A percentile compares a stretch with the other conserved stretches of the same genome.
phyloP scores from a whole-genome alignment of 2,797 vertebrate genomes.

The Sitta carolinensis region DNA sequence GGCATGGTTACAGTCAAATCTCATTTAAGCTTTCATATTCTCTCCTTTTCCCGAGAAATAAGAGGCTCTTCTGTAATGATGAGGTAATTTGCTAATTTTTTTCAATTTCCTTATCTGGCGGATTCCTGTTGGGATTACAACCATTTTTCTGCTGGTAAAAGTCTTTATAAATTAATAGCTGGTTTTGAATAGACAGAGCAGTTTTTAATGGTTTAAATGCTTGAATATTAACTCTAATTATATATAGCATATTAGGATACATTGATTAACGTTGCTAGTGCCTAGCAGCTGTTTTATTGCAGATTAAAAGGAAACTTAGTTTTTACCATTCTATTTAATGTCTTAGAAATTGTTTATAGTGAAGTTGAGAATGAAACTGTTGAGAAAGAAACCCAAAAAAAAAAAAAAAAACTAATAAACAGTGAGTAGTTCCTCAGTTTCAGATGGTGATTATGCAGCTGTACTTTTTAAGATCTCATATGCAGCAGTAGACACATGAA shows the following conservation, averaged over 20 bases:
- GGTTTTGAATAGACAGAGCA: constrained; percentile 4
- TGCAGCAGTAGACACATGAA: not conserved
- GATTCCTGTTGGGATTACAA: constrained; percentile 7
- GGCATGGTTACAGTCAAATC: not conserved
- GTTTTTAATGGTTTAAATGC: constrained; percentile 14
- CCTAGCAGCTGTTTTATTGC: constrained; percentile 22
- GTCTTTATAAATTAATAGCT: constrained; percentile 14
- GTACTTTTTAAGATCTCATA: not conserved
- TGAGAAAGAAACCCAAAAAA: not conserved
- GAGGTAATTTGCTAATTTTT: not conserved
- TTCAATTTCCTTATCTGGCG: not conserved
- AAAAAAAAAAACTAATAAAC: not conserved
- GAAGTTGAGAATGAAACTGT: not conserved
- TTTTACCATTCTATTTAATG: not conserved
- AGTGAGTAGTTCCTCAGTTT: not conserved
- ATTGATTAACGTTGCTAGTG: not conserved
- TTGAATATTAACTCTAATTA: constrained; percentile 49
- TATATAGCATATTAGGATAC: constrained; percentile 5
- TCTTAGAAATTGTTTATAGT: not conserved
- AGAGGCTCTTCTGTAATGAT: not conserved
- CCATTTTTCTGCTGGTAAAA: not conserved
- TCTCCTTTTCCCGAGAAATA: not conserved
- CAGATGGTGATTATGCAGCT: not conserved
- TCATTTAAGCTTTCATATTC: not conserved
- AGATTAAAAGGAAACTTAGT: not conserved